Conservation (phyloP, 2,113 vertebrate genomes). For the Calonectris borealis region DNA sequence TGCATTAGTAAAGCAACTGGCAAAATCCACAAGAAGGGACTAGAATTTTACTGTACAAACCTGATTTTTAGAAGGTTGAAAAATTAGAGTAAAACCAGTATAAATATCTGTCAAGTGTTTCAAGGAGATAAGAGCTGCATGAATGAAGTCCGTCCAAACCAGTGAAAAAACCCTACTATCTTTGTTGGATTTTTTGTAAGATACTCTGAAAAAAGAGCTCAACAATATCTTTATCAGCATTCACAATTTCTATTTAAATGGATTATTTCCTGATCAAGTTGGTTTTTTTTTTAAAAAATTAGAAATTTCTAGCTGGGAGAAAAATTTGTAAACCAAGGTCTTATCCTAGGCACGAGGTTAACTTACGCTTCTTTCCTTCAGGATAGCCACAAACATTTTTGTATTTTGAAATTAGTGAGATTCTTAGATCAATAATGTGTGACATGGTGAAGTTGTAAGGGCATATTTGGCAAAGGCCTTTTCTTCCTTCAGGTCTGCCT, state of each 20-base stretch:
- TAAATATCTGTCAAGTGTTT: background rate
- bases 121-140: background rate
- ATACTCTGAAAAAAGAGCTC: background rate
- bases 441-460: background rate
- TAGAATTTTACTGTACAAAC: background rate
- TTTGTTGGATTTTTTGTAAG: background rate
- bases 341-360: background rate
- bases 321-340: background rate
- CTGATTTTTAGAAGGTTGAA: background rate
- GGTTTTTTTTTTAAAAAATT: background rate
- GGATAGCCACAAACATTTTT: background rate
- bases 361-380: background rate
- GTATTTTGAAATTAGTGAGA: background rate
- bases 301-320: background rate
- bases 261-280: background rate
- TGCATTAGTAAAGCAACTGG: background rate
- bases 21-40: background rate
- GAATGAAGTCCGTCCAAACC: background rate
- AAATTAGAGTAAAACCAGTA: background rate
- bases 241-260: background rate
- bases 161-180: background rate
- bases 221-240: background rate
- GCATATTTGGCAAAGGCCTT: background rate
- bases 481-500: background rate
- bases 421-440: background rate